A percentile compares a stretch with the other conserved stretches of the same genome.
Conservation (phyloP, 2,888 invertebrate genomes). For the Drosophila birchii region DNA sequence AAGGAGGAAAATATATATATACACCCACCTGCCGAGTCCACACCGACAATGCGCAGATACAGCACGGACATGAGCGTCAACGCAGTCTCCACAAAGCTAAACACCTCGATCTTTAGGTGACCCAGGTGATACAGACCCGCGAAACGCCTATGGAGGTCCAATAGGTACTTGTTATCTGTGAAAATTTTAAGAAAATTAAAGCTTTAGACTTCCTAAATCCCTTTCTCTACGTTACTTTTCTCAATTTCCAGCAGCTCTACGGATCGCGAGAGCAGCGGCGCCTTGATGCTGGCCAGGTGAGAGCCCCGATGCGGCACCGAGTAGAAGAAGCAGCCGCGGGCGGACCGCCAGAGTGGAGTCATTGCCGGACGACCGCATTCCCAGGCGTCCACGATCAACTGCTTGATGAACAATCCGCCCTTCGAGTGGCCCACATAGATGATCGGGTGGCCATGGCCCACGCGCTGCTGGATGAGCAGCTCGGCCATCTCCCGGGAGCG, state of each 20-base stretch:
- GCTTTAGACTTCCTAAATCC: no score
- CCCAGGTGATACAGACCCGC: slow-evolving; percentile 86
- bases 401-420: slow-evolving; percentile 94
- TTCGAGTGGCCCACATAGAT: slow-evolving; percentile 94
- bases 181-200: not conserved
- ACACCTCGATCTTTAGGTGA: slow-evolving; percentile 86
- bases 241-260: slow-evolving; percentile 91
- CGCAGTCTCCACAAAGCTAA: slow-evolving; percentile 92
- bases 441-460: slow-evolving; percentile 91
- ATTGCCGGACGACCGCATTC: slow-evolving; percentile 85
- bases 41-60: slow-evolving; percentile 90
- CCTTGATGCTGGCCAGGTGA: slow-evolving; percentile 90
- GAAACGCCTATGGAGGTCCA: slow-evolving; percentile 88
- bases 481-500: slow-evolving; percentile 90
- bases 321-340: slow-evolving; percentile 91
- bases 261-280: slow-evolving; percentile 90
- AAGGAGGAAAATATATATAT: not conserved
- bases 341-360: slow-evolving; percentile 86
- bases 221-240: slow-evolving; percentile 87
- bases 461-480: slow-evolving; percentile 87
- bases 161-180: slow-evolving; percentile 89
- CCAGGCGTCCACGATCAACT: slow-evolving; percentile 89
- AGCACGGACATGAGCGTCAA: slow-evolving; percentile 91
- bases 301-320: slow-evolving; percentile 95
- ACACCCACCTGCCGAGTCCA: slow-evolving; percentile 91